Evolutionary conservation across 1,140 invertebrate genomes (phyloP), one percentile per base, ranked within the genome.

Genomic region (Batillaria attramentaria): DNA sequence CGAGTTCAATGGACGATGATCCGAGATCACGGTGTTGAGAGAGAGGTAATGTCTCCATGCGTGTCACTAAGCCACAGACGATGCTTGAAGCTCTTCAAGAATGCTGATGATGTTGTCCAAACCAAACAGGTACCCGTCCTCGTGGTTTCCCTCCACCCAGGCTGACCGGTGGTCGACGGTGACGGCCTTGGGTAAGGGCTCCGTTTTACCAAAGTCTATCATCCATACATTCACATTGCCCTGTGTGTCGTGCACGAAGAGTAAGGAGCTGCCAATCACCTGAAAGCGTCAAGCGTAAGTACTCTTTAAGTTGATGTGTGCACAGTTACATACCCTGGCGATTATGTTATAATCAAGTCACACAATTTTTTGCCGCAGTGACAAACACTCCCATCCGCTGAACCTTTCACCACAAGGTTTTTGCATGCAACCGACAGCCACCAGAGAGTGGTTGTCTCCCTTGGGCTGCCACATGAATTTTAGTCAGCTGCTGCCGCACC

Each of bases 121-220:
- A 54, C 98, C 98, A 81, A 96, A 95, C 72, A 99, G 92, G 91
- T 99, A 99, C 41, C 98, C 98, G 89, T 99, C 98, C 92, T 99
- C 98, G 87, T 99, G 97, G 90, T 98, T 99, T n/a, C 97, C 98
- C 43, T 98, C 96, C 83, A 95, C 94, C 98, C 98, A 99, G 57
- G 94, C 93, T 13, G 93, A 93, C 75, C 94, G 93, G 89, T 99
- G 98, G 79, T 94, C 93, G 76, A 99, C 95, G 70, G 88, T 92
- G 65, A 95, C 88, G 74, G 94, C 92, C 1, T 94, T 93, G 2
- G 97, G 96, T 66, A 99, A 91, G 24, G 94, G 94, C 68, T 96
- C 93, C 2, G 97, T 98, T 91, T 99, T 99, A 13, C 97, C 98
- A 91, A 99, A 99, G 92, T 99, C 98, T 76, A 99, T 99, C 92